These are phyloP conservation scores for Phortica okadai DNA, from an alignment of 2,888 invertebrate genomes.

Conservation along the genomic window DNA sequence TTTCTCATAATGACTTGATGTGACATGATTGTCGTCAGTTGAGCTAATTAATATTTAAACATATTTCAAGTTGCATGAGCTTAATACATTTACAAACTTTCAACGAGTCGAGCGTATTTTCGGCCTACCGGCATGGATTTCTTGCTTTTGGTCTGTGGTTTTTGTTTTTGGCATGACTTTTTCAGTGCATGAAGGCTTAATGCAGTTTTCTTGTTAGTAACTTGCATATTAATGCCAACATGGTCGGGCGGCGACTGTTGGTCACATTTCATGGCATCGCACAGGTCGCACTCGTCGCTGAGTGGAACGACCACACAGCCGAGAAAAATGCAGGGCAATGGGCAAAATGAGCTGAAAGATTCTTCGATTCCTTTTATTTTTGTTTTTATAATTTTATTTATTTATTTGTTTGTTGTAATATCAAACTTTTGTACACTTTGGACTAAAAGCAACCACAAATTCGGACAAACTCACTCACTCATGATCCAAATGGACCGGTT, in stretches of 20 bases:
- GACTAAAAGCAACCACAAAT: too few species aligned
- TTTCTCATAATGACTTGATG: too few species aligned
- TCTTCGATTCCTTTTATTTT: constrained; percentile 1
- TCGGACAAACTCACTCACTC: too few species aligned
- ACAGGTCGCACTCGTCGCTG: background rate
- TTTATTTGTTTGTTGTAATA: background rate
- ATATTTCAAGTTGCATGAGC: too few species aligned
- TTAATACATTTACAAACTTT: too few species aligned
- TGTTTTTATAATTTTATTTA: background rate
- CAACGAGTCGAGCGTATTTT: background rate
- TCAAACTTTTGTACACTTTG: background rate
- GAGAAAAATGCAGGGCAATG: background rate
- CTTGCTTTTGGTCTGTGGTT: background rate
- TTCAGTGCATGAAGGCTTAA: constrained; percentile 44
- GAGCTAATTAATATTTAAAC: too few species aligned
- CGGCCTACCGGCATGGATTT: background rate
- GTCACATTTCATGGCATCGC: background rate
- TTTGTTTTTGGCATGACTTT: background rate
- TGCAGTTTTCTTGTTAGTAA: constrained; percentile 63
- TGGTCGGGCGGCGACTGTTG: constrained; percentile 35
- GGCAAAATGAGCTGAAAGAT: background rate
- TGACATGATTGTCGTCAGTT: too few species aligned
- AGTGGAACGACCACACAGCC: constrained; percentile 15
- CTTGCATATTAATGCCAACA: constrained; percentile 57
- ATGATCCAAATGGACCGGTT: too few species aligned